Evolutionary conservation across 1,140 invertebrate genomes (phyloP).

Genomic region (Microplitis demolitor): DNA sequence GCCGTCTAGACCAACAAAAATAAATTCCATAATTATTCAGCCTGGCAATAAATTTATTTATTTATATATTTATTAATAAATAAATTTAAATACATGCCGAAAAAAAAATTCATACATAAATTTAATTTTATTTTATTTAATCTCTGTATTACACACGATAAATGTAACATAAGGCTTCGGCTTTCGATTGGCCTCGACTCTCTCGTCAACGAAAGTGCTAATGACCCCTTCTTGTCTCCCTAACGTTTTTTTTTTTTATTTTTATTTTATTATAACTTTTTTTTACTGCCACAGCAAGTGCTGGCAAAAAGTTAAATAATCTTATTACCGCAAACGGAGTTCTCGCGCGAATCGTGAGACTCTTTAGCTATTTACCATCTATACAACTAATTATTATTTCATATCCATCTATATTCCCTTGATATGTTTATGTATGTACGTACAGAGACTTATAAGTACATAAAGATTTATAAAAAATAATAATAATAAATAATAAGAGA

Average conservation of each 20-base stretch:
- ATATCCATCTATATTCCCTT: background rate
- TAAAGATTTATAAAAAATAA: background rate
- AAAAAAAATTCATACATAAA: too few relatives aligned
- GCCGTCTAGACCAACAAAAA: too few relatives aligned
- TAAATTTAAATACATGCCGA: too few relatives aligned
- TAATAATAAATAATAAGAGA: too few relatives aligned
- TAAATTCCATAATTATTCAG: too few relatives aligned
- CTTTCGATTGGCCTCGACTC: background rate
- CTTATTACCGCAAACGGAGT: constrained; percentile 28
- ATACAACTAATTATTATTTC: background rate
- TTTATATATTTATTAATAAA: too few relatives aligned
- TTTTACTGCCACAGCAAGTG: background rate
- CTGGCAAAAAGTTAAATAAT: constrained; percentile 35
- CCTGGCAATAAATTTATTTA: too few relatives aligned
- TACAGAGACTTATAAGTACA: background rate
- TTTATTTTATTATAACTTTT: background rate
- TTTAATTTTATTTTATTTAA: too few relatives aligned
- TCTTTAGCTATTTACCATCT: background rate
- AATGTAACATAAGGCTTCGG: background rate
- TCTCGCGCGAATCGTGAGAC: constrained; percentile 10
- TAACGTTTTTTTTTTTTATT: background rate
- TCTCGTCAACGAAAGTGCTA: constrained; percentile 34
- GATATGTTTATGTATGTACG: too few relatives aligned
- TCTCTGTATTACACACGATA: background rate
- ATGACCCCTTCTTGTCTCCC: constrained; percentile 33